Conservation (phyloP, 2,888 invertebrate genomes). For the Cryptus armator region DNA sequence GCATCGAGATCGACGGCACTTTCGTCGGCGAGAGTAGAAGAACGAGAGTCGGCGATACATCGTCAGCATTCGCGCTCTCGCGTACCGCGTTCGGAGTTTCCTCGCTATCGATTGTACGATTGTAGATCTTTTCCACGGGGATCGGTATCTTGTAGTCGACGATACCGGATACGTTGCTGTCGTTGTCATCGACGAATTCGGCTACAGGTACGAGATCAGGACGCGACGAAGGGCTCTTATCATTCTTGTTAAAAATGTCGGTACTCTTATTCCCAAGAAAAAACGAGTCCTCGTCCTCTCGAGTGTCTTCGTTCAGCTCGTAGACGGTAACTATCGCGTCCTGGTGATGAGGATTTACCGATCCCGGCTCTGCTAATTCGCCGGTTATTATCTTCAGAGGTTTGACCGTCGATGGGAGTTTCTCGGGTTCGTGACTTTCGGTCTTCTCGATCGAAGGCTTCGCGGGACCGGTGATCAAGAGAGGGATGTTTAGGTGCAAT, state of each 20-base stretch:
- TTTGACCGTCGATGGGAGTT: conserved; percentile 2
- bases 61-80: conserved; percentile 16
- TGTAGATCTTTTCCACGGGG: conserved; percentile 45
- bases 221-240: conserved; percentile 10
- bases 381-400: conserved; percentile 8
- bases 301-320: conserved; percentile 57
- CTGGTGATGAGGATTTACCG: conserved; percentile 27
- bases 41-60: conserved; percentile 73
- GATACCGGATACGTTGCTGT: conserved; percentile 74
- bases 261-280: conserved; percentile 68
- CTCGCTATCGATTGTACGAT: conserved; percentile 35
- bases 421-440: conserved; percentile 1
- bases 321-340: conserved; percentile 60
- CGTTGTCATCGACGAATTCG: conserved; percentile 76
- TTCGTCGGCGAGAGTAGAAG: conserved; percentile 76
- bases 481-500: conserved; percentile 81
- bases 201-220: conserved; percentile 74
- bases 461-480: conserved; percentile 59
- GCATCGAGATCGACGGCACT: conserved; percentile 58
- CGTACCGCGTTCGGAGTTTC: not conserved
- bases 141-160: conserved; percentile 79
- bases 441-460: conserved; percentile 41
- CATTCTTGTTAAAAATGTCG: conserved; percentile 50
- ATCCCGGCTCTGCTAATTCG: conserved; percentile 23
- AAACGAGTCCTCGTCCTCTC: conserved; percentile 59